Evolutionary conservation across 2,797 vertebrate genomes (phyloP).

Genomic region (Silurus aristotelis): DNA sequence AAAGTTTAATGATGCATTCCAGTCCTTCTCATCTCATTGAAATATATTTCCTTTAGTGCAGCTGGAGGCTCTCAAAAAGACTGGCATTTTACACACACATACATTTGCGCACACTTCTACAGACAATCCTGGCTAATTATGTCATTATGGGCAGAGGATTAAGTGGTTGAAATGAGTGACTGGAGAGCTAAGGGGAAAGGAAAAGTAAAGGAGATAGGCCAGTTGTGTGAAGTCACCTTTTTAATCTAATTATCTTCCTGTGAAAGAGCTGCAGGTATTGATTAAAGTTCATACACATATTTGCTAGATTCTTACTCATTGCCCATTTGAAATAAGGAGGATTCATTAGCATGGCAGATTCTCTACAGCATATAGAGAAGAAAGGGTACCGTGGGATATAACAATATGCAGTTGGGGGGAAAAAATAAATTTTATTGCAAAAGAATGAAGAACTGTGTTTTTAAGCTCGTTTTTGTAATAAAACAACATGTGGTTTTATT

Average conservation of each 20-base stretch:
- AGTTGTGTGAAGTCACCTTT: not conserved
- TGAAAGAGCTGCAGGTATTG: not conserved
- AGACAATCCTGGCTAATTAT: slow-evolving; percentile 17
- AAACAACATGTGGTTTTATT: not conserved
- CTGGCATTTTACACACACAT: not conserved
- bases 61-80: not conserved
- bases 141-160: slow-evolving; percentile 18
- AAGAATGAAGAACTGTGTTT: not conserved
- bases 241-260: not conserved
- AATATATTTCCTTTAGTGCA: slow-evolving; percentile 7
- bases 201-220: not conserved
- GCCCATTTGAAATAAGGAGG: not conserved
- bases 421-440: no score
- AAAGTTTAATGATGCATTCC: not conserved
- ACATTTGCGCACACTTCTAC: slow-evolving; percentile 1
- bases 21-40: not conserved
- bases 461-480: not conserved
- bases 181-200: not conserved
- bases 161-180: not conserved
- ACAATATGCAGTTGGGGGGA: not conserved
- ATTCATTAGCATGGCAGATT: not conserved
- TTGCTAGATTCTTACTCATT: not conserved
- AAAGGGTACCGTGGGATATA: not conserved
- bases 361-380: not conserved
- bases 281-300: not conserved